These are phyloP conservation scores for Phalacrocorax pelagicus DNA, from an alignment of 2,113 vertebrate genomes.

Conservation along the genomic window DNA sequence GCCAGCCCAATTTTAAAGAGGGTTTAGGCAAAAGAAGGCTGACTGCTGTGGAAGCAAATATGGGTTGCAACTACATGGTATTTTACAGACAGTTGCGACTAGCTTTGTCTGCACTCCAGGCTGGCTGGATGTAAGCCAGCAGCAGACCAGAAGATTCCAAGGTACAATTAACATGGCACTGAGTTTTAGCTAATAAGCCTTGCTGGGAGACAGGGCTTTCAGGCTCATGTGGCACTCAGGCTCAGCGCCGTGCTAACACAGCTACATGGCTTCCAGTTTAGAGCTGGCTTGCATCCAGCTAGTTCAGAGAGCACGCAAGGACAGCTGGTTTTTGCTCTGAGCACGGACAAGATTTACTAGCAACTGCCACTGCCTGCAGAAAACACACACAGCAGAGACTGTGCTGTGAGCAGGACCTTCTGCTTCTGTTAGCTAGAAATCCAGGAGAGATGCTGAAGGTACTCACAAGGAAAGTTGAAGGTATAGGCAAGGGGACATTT, in stretches of 20 bases:
- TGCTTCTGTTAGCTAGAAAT: not conserved
- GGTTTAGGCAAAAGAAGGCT: not conserved
- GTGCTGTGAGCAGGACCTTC: not conserved
- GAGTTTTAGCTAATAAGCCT: conserved; percentile 40
- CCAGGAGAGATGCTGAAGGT: not conserved
- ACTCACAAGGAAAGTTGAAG: not conserved
- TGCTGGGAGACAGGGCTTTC: conserved; percentile 34
- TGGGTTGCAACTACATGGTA: not conserved
- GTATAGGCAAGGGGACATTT: not conserved
- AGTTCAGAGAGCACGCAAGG: not conserved
- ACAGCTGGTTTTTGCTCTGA: conserved; percentile 39
- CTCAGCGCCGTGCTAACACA: conserved; percentile 17
- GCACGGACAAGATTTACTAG: not conserved
- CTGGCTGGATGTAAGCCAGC: not conserved
- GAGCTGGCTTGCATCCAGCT: conserved; percentile 34
- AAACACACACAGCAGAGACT: not conserved
- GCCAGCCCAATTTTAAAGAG: not conserved
- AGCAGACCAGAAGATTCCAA: conserved; percentile 7
- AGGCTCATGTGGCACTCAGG: not conserved
- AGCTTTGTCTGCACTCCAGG: not conserved
- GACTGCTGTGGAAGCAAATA: not conserved
- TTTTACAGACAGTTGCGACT: not conserved
- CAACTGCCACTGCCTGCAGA: not conserved
- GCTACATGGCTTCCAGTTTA: conserved; percentile 21
- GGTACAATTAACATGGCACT: conserved; percentile 30